Percentiles rank a stretch among this genome's conserved stretches.
phyloP scores from a whole-genome alignment of 2,797 vertebrate species.

The Meda fulgida region DNA sequence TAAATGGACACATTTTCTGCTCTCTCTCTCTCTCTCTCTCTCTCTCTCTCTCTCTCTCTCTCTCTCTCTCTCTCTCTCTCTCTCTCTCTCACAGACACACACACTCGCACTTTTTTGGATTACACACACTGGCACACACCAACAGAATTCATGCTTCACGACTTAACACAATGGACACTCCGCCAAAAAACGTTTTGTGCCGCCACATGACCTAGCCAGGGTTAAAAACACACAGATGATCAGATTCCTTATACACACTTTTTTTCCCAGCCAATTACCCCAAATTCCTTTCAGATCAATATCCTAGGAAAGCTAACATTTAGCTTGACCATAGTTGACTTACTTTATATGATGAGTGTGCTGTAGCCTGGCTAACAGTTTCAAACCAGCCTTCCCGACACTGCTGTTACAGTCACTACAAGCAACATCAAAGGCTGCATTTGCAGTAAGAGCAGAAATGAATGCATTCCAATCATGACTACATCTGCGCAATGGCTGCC shows the following conservation, averaged over 20 bases:
- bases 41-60: background rate
- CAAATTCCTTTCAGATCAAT: background rate
- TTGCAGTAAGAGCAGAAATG: conserved; percentile 19
- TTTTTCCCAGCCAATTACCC: background rate
- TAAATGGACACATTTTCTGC: conserved; percentile 65
- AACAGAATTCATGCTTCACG: conserved; percentile 61
- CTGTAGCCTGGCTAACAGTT: conserved; percentile 31
- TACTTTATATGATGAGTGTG: conserved; percentile 13
- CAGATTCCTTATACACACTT: background rate
- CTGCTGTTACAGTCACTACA: background rate
- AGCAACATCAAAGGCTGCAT: conserved; percentile 57
- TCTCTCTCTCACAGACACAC: conserved; percentile 58
- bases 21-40: conserved; percentile 39
- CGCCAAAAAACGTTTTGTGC: conserved; percentile 72
- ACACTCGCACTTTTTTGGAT: conserved; percentile 49
- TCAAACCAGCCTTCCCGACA: conserved; percentile 31
- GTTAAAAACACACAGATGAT: conserved; percentile 33
- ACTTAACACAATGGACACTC: conserved; percentile 55
- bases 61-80: conserved; percentile 36
- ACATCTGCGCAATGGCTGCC: conserved; percentile 31
- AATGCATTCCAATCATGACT: conserved; percentile 33
- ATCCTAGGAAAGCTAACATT: background rate
- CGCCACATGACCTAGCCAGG: conserved; percentile 69
- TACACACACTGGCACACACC: conserved; percentile 62
- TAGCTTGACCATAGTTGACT: conserved; percentile 2